Conservation (phyloP, 2,113 vertebrate genomes). For the Melanerpes aurifrons region DNA sequence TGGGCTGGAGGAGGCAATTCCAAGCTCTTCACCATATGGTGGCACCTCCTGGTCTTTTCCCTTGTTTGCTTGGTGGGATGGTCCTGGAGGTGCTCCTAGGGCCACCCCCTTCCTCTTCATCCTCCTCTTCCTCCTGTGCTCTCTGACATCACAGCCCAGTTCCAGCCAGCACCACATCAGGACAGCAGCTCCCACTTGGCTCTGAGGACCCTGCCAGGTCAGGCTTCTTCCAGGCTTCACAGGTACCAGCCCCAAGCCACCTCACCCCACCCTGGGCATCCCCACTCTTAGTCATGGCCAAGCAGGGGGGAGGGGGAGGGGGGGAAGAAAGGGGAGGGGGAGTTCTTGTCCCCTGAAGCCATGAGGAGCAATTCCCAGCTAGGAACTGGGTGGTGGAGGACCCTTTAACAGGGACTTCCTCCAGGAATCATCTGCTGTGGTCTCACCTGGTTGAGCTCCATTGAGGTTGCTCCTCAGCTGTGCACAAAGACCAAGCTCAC, state of each 20-base stretch:
- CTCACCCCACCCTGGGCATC: rapidly evolving
- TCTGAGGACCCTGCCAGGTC: neutral
- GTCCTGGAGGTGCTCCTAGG: neutral
- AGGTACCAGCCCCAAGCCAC: neutral
- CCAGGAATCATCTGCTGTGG: rapidly evolving
- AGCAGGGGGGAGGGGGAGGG: rapidly evolving
- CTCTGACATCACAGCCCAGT: neutral
- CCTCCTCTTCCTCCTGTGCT: neutral
- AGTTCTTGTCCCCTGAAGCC: neutral
- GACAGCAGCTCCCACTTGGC: neutral
- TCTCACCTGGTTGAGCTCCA: rapidly evolving
- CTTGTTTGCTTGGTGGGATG: neutral
- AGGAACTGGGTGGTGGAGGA: rapidly evolving
- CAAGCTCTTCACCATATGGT: constrained; percentile 87
- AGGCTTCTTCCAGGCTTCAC: neutral
- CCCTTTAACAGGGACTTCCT: rapidly evolving
- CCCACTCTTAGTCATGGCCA: neutral
- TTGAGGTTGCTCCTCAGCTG: rapidly evolving
- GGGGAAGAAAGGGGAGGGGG: neutral
- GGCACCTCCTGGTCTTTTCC: constrained; percentile 61
- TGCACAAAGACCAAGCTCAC: rapidly evolving
- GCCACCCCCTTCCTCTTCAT: neutral
- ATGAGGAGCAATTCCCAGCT: neutral
- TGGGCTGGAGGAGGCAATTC: constrained; percentile 83
- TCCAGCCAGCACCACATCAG: neutral